Base-by-base conservation (phyloP, 2,888 invertebrate species). In the Ametastegia equiseti region DNA sequence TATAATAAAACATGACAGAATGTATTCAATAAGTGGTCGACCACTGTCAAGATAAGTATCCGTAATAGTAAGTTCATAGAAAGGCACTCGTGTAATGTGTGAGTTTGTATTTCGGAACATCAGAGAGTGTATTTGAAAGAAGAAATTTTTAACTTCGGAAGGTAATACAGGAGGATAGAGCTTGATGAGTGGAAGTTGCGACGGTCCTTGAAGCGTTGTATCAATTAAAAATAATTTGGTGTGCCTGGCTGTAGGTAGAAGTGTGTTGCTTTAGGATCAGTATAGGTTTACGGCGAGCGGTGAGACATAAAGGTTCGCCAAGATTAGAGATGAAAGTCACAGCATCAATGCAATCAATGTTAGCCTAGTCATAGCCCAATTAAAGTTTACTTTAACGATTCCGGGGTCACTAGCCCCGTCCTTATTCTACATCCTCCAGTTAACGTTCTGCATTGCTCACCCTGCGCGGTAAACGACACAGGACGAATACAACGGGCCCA, bases 321-420 rank as follows among this genome's bases (percentile, higher is more conserved):
- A 54, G 75, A 75, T 75, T 75, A 54, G 75, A 75, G 75, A 75
- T 75, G 75, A 75, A 75, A 75, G 75, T 75, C 50, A 75, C n/a
- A 54, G 36, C 54, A 75, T 75, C 50, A 75, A 75, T 75, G 75
- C 75, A 75, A 75, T 75, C 75, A 54, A 75, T 75, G 75, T 75
- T 75, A 75, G 75, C 75, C 75, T 54, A 75, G 75, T 75, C 75
- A 75, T 75, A 75, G 75, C 50, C 75, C 75, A 75, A 75, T 75
- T 75, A 75, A 75, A 75, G 75, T 75, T 75, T 54, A 75, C 75
- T 75, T 75, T 75, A 75, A 75, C 54, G 75, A 75, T 75, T 75
- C 75, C 4, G 54, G 75, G 75, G 75, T 75, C 54, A 75, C 54
- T 75, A 4, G 27, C 23, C n/a, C 23, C 30, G 36, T 54, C 36